Base-by-base conservation (phyloP, 64 coral and sea anemone genomes). In the Montipora foliosa region DNA sequence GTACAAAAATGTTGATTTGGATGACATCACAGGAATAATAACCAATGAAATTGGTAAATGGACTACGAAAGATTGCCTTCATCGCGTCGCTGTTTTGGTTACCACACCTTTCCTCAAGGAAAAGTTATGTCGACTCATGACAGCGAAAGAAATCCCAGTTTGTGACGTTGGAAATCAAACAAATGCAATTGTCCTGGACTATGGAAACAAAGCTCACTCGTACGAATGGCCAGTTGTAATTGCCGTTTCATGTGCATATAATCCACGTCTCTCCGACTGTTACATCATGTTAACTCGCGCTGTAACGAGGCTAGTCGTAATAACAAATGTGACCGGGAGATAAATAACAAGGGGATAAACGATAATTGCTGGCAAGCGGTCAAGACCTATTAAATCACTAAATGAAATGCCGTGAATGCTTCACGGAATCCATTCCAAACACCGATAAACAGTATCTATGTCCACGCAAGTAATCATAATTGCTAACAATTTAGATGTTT, bases 271-370 rank as follows among this genome's bases (percentile, higher is more conserved):
- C 16, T 49, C 44, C 2, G 44, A 12, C 44, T 48, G 47, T 49
- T 84, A 84, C 61, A 68, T 49, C 81, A 84, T 84, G 81, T 84
- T 84, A 20, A 84, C 81, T 48, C 5, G 61, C 17, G 60, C 81
- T 68, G 81, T 84, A 84, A 44, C 62, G 8, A 67, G 29, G 45
- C 81, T 84, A 44, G 62, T 84, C 16, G 62, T 84, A 68, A 84
- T 84, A 69, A 69, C 13, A 5, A 57, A 37, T 37, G 37, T 37
- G 37, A 37, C 37, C 37, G 37, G 37, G 37, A 37, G 37, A 37
- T 37, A 37, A 37, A 37, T 37, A 37, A 37, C 37, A 37, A 37
- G 37, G 37, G 37, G 37, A 37, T 37, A 37, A 37, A 37, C 37
- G 37, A 37, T 37, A 37, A 37, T 37, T 37, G 37, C 37, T 37